Conservation (phyloP, 2,113 vertebrate genomes). For the Tychaedon coryphoeus region DNA sequence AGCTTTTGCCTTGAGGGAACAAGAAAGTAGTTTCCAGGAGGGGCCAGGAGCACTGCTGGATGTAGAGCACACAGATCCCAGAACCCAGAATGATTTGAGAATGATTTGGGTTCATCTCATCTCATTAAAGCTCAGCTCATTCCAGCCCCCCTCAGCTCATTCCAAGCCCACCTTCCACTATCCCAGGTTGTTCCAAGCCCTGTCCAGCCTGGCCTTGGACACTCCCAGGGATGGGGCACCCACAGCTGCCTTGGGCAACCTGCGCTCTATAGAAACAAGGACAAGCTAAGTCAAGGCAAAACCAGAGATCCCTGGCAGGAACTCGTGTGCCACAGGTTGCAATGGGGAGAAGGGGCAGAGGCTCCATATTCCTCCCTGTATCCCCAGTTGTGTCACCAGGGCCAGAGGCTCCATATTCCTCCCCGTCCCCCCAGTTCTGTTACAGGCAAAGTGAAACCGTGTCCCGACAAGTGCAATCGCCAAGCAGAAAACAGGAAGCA, state of each 20-base stretch:
- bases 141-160: background rate
- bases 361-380: accelerated
- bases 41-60: background rate
- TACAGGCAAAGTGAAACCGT: background rate
- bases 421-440: accelerated
- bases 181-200: background rate
- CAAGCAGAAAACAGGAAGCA: conserved; percentile 47
- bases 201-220: accelerated
- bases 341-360: background rate
- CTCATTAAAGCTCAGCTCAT: background rate
- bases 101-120: background rate
- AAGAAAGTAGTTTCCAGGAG: background rate
- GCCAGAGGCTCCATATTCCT: background rate
- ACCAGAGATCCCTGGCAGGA: background rate
- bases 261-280: background rate
- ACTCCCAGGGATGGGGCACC: background rate
- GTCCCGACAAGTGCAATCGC: background rate
- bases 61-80: background rate
- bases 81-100: background rate
- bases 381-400: background rate
- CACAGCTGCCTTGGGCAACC: background rate
- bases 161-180: background rate
- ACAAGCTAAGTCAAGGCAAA: background rate
- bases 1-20: background rate
- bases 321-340: accelerated